Conservation (phyloP, 2,113 vertebrate genomes). For the Datnioides undecimradiatus region DNA sequence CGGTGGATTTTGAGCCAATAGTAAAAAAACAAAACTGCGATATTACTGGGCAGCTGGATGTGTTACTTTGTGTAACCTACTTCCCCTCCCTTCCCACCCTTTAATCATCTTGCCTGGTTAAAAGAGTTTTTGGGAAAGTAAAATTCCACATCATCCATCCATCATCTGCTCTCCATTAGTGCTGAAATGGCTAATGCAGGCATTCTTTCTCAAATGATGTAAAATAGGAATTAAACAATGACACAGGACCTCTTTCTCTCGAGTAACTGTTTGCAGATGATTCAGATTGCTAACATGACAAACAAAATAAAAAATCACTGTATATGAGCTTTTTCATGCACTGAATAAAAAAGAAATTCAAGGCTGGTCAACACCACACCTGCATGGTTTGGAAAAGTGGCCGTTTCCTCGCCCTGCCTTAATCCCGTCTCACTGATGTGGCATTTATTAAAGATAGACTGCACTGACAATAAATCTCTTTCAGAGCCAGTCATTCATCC, state of each 20-base stretch:
- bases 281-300: conserved; percentile 1
- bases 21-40: conserved; percentile 32
- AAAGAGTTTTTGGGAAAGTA: conserved; percentile 41
- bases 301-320: neutral
- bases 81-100: conserved; percentile 32
- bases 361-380: neutral
- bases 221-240: conserved; percentile 46
- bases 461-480: conserved; percentile 56
- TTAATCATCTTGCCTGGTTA: conserved; percentile 59
- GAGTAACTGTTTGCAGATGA: conserved; percentile 20
- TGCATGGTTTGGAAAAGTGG: neutral
- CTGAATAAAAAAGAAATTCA: neutral
- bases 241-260: conserved; percentile 7
- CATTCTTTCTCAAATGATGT: conserved; percentile 42
- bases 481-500: conserved; percentile 51
- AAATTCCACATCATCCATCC: conserved; percentile 52
- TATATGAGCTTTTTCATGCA: neutral
- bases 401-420: neutral
- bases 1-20: conserved; percentile 3
- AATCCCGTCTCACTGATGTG: conserved; percentile 40
- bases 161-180: conserved; percentile 72
- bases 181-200: conserved; percentile 25
- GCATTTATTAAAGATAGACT: conserved; percentile 37
- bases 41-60: conserved; percentile 53
- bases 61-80: conserved; percentile 47